Evolutionary conservation across 2,797 vertebrate species (phyloP), one percentile per base, ranked within the genome.

Genomic region (Helarctos malayanus): DNA sequence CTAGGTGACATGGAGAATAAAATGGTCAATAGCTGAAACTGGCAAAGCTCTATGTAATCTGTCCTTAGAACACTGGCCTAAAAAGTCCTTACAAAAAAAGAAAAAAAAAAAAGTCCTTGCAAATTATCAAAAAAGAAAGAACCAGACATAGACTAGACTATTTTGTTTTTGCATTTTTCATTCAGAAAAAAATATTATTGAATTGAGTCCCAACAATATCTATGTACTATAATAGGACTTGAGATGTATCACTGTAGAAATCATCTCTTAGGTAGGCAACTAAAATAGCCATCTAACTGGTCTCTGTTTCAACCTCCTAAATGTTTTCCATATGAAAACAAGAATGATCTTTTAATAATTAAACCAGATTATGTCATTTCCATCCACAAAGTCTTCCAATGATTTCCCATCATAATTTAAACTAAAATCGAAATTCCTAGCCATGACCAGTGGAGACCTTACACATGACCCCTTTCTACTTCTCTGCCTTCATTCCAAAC

Each of bases 101-200:
- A 89, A 75, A n/a, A 2, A 76, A n/a, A n/a, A 21, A 52, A 56
- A 91, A 47, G 8, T 38, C 23, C 35, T 80, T 78, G 7, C 5
- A 82, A 84, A 86, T 71, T 86, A 21, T 75, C 76, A 73, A 75
- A 25, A 88, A 69, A 93, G 32, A 92, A 81, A 63, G 5, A 81
- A 11, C 7, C 18, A 82, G 13, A 8, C 2, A 41, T 47, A 81
- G 11, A 56, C 21, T 27, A 59, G 5, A 45, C 79, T 12, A 92
- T 65, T 65, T 85, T 89, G 2, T 16, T 41, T 25, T 45, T 52
- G 16, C 38, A 68, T 73, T 93, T 88, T 63, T 78, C 21, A 80
- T 35, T 83, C n/a, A 75, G 29, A 47, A 73, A 41, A 73, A 73
- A 71, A 45, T 47, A 45, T 47, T 79, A 32, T 41, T 88, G 57